Base-by-base conservation (phyloP, 1,140 invertebrate genomes). In the Ceratitis capitata region DNA sequence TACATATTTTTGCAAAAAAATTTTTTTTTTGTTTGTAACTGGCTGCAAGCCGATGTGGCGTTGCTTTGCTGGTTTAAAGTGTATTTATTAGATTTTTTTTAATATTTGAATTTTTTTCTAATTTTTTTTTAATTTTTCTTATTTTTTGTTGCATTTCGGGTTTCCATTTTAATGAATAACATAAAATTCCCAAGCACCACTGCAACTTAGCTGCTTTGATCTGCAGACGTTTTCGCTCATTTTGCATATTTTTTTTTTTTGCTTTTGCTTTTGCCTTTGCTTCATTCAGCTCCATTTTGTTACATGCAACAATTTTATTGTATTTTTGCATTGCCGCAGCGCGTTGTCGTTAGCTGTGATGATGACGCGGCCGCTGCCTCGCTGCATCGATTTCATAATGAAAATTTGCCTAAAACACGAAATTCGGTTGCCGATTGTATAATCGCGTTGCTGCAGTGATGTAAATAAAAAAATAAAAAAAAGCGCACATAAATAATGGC, bases 361-460 rank as follows among this genome's bases (percentile, higher is more conserved):
- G 69, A 23, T 42, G 9, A 7, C 10, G 12, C 45, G 12, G 69
- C 7, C 42, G 39, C 23, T 78, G 23, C 23, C 39, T 47, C 35
- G 69, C 39, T 47, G 35, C 12, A 4, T 35, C 69, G 23, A 78
- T 78, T 78, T 78, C 69, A 45, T 78, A 78, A 78, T 78, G 69
- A 78, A 78, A 78, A 78, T 47, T 78, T 78, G 69, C 69, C 69
- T 78, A 78, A 78, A 78, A 78, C 69, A 78, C 69, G 69, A 78
- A 78, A 78, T 78, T 78, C 23, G 39, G n/a, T 32, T 78, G 32
- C 39, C 69, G 69, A 78, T 78, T 78, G 32, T 78, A 45, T 35
- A 78, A 78, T 45, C n/a, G 35, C 6, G 19, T 78, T 19, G 39
- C 19, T 45, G 42, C 61, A 64, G 29, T 5, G 51, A 61, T 5